These are phyloP conservation scores for Drosophila seguyi DNA, from an alignment of 1,140 invertebrate genomes.

Conservation along the genomic window DNA sequence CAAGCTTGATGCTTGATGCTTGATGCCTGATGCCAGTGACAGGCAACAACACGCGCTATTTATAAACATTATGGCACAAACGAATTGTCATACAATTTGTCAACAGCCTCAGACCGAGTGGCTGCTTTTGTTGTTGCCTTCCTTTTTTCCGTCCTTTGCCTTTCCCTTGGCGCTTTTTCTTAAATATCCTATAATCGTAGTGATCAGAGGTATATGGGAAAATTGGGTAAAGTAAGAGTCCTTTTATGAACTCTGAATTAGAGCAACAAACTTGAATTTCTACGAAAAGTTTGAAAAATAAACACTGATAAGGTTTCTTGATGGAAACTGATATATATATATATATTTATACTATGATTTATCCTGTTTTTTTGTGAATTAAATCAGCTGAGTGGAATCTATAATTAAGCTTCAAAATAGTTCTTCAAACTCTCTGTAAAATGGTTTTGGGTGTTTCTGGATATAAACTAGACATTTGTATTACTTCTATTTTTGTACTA, in stretches of 20 bases:
- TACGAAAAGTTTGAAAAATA: not conserved
- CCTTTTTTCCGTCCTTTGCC: constrained; percentile 16
- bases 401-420: not conserved
- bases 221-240: not conserved
- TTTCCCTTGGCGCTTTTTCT: constrained; percentile 34
- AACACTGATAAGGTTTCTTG: not conserved
- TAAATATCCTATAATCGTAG: constrained; percentile 12
- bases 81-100: constrained; percentile 84
- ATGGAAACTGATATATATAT: not conserved
- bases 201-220: not conserved
- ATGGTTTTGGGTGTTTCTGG: no score
- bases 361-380: no score
- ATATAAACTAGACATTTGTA: no score
- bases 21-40: constrained; percentile 63
- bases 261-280: not conserved
- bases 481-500: no score
- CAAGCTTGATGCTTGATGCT: constrained; percentile 40
- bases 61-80: constrained; percentile 84
- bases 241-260: not conserved
- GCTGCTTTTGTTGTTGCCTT: constrained; percentile 44
- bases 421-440: not conserved
- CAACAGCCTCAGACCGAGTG: constrained; percentile 71
- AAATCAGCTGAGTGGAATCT: no score
- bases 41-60: constrained; percentile 79
- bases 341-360: no score